Percentiles rank a stretch among this genome's conserved stretches.
These are phyloP conservation scores for Enhydra lutris DNA, from an alignment of 2,113 vertebrate genomes.

Conservation along the genomic window DNA sequence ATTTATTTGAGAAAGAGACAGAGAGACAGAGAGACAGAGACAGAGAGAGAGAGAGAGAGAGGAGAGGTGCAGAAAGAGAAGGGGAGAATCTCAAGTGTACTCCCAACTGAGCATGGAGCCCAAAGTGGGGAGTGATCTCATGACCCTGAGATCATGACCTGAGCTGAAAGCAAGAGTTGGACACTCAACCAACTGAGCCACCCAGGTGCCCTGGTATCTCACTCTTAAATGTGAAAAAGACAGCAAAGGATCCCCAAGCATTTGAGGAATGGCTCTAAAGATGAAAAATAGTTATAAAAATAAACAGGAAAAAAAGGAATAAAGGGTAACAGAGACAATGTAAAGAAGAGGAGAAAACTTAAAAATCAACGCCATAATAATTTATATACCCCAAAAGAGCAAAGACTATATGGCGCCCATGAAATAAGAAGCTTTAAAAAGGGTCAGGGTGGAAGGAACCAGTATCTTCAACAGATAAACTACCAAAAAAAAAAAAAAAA, in stretches of 20 bases:
- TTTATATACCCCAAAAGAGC: neutral
- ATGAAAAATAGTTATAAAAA: conserved; percentile 10
- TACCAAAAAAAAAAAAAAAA: neutral
- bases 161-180: neutral
- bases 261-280: conserved; percentile 21
- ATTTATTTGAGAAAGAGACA: neutral
- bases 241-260: neutral
- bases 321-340: neutral
- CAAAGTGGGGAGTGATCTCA: neutral
- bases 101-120: neutral
- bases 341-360: neutral
- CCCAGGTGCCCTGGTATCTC: neutral
- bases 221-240: conserved; percentile 6
- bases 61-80: neutral
- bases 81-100: neutral
- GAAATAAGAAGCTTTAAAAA: neutral
- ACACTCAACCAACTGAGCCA: neutral
- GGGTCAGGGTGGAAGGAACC: neutral
- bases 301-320: neutral
- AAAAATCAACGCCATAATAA: conserved; percentile 7
- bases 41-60: neutral
- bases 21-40: neutral
- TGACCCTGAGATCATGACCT: neutral
- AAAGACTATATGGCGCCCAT: neutral
- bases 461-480: neutral